Percentiles rank a stretch among this genome's conserved stretches.
Evolutionary conservation across 2,888 invertebrate genomes (phyloP).

Genomic region (Seira ritae): DNA sequence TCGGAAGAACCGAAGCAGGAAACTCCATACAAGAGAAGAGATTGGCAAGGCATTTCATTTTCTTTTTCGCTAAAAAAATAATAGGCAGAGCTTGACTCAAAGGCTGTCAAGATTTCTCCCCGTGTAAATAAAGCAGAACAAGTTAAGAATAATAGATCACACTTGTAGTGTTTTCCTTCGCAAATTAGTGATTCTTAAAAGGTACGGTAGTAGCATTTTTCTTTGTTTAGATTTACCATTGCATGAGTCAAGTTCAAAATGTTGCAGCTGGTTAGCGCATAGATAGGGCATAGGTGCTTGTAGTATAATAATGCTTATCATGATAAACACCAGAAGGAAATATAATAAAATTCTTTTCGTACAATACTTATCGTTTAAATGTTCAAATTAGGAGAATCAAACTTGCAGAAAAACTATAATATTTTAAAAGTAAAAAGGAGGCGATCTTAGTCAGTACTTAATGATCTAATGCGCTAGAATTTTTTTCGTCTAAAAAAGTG

Average conservation of each 20-base stretch:
- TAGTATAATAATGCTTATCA: no score
- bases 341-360: conserved; percentile 25
- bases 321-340: conserved; percentile 1
- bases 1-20: conserved; percentile 8
- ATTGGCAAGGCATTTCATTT: conserved; percentile 28
- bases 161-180: not conserved
- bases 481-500: conserved; percentile 64
- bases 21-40: conserved; percentile 16
- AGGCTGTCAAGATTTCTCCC: not conserved
- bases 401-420: conserved; percentile 39
- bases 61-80: conserved; percentile 25
- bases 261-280: not conserved
- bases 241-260: not conserved
- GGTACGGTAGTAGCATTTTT: not conserved
- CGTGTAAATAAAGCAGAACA: not conserved
- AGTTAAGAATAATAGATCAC: not conserved
- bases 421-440: conserved; percentile 34
- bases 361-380: conserved; percentile 55
- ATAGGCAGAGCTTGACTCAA: not conserved
- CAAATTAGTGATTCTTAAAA: not conserved
- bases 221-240: conserved; percentile 21
- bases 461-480: conserved; percentile 58
- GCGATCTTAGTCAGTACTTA: not conserved
- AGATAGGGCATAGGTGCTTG: no score
- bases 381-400: conserved; percentile 64